Base-by-base conservation (phyloP, 2,797 vertebrate genomes). In the Austrolebias charrua region DNA sequence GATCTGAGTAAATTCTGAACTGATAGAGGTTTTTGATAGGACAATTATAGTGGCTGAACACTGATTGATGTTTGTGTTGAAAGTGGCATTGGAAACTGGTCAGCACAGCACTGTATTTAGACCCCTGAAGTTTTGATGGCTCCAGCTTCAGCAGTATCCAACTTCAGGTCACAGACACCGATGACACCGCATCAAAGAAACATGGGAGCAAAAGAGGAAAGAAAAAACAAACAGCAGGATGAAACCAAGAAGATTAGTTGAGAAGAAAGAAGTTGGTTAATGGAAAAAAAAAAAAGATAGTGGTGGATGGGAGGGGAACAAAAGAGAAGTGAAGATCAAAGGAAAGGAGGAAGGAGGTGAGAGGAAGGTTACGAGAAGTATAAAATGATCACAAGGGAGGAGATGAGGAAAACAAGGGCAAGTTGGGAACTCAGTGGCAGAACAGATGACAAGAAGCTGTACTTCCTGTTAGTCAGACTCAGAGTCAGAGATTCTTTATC, bases 91-190 rank as follows among this genome's bases (percentile, higher is more conserved):
- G 19, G 24, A 5, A 53, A 20, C 19, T 19, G 16, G 20, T 16
- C 7, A 15, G 19, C n/a, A 48, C 8, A 16, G 50, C 31, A 16
- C 50, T 38, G 31, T 38, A 59, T 24, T 5, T 49, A 12, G 10
- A 8, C 12, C n/a, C 29, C 31, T n/a, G 18, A 47, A 46, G 28
- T 47, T n/a, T 14, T 9, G 44, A 43, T 53, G 49, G 55, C 45
- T 51, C 44, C 61, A 71, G 71, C 67, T 74, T 79, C 80, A 78
- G 58, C 73, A 71, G 76, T 68, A 72, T 75, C 75, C 57, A 72
- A 53, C 65, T 73, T 66, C 69, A 78, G 67, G 55, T 68, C 63
- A 45, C 42, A 69, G 42, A 57, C 50, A 45, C 45, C 13, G 73
- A 73, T 64, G 80, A 78, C 70, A 69, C 62, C 73, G 46, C 60